phyloP scores from a whole-genome alignment of 2,888 invertebrate species.

The Zootermopsis nevadensis region DNA sequence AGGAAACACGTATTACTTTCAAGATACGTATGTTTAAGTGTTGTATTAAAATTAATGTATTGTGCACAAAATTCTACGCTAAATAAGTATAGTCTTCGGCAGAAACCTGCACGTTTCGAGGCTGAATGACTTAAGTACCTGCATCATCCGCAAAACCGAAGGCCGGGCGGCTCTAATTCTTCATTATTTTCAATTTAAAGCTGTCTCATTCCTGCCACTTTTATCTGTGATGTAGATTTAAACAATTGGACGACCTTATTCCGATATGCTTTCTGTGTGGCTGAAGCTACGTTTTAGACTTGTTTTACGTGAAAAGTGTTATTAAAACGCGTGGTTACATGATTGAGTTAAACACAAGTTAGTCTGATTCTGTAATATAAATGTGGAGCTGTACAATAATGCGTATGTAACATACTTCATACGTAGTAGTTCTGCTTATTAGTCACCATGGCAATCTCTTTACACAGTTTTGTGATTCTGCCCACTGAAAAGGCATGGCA shows the following conservation, averaged over 20 bases:
- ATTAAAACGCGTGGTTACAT: too few relatives aligned
- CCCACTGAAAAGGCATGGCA: too few relatives aligned
- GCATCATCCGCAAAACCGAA: neutral
- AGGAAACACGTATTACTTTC: neutral
- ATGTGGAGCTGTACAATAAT: too few relatives aligned
- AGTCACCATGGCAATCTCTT: too few relatives aligned
- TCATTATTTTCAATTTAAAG: neutral
- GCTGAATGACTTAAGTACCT: neutral
- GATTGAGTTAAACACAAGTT: too few relatives aligned
- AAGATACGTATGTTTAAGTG: neutral
- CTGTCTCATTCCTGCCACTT: neutral
- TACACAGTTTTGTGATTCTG: too few relatives aligned
- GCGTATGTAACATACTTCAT: too few relatives aligned
- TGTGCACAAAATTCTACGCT: conserved; percentile 12
- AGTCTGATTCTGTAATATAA: too few relatives aligned
- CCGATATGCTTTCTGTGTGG: too few relatives aligned
- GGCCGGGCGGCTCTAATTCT: neutral
- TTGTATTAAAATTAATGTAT: neutral
- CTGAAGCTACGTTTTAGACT: too few relatives aligned
- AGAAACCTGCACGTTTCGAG: neutral
- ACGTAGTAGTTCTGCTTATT: too few relatives aligned
- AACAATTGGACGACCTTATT: neutral
- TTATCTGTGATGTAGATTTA: neutral
- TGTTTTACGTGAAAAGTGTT: too few relatives aligned
- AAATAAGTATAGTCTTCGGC: neutral